Evolutionary conservation across 1,140 invertebrate genomes (phyloP).

Genomic region (Leptinotarsa texana): DNA sequence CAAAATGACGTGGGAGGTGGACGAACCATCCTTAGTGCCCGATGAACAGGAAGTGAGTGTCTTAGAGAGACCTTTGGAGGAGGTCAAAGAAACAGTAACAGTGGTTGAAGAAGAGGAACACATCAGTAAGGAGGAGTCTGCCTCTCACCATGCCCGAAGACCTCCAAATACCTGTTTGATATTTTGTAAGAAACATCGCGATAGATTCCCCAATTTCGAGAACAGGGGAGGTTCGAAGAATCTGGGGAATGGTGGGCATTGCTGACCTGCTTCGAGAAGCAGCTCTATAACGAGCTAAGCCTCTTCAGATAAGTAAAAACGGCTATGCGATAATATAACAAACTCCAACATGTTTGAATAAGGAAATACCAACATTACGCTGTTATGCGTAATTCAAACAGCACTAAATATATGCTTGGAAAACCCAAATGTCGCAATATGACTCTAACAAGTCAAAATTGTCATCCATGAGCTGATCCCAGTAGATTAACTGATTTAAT

Average conservation of each 20-base stretch:
- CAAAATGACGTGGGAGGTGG: slow-evolving; percentile 40
- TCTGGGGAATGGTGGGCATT: slow-evolving; percentile 91
- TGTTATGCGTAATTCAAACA: too few species aligned
- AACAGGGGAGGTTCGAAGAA: slow-evolving; percentile 91
- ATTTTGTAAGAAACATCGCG: slow-evolving; percentile 89
- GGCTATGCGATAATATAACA: too few species aligned
- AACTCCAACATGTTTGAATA: too few species aligned
- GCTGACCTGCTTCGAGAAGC: not conserved
- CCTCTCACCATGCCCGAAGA: slow-evolving; percentile 78
- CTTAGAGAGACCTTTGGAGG: not conserved
- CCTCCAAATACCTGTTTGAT: slow-evolving; percentile 95
- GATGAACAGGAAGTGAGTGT: slow-evolving; percentile 4
- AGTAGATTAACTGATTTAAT: too few species aligned
- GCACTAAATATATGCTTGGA: too few species aligned
- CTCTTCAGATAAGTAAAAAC: too few species aligned
- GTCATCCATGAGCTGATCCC: too few species aligned
- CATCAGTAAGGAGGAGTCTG: slow-evolving; percentile 52
- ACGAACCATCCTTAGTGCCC: not conserved
- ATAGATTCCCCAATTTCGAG: slow-evolving; percentile 85
- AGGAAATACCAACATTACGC: too few species aligned
- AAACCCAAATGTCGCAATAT: too few species aligned
- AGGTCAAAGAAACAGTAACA: slow-evolving; percentile 18
- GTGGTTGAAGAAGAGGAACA: slow-evolving; percentile 19
- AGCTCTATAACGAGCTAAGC: too few species aligned
- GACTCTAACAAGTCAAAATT: too few species aligned